These are phyloP conservation scores for Hylia prasina DNA, from an alignment of 2,113 vertebrate genomes.

Conservation along the genomic window DNA sequence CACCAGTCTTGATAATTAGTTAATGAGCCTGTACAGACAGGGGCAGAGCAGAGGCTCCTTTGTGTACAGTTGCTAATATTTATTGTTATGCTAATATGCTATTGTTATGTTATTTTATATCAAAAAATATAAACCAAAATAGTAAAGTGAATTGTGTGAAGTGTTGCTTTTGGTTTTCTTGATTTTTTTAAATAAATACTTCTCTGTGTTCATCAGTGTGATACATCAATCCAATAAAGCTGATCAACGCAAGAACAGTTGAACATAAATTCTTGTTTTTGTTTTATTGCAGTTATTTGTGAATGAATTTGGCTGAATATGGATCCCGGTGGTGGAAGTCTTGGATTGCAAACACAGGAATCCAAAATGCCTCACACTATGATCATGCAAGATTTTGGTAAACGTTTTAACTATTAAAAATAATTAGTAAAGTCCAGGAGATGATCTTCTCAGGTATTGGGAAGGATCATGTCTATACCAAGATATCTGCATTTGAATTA, in stretches of 20 bases:
- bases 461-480: not conserved
- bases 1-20: not conserved
- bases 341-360: conserved; percentile 93
- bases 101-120: no score
- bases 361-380: conserved; percentile 97
- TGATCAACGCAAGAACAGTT: not conserved
- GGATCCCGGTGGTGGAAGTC: conserved; percentile 95
- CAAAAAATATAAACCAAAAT: not conserved
- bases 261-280: not conserved
- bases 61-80: accelerated
- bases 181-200: not conserved
- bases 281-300: conserved; percentile 65
- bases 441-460: not conserved
- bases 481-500: not conserved
- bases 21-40: not conserved
- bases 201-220: not conserved
- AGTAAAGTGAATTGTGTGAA: not conserved
- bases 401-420: conserved; percentile 35
- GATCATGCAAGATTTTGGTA: conserved; percentile 99
- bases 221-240: not conserved
- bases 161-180: not conserved
- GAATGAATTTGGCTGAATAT: conserved; percentile 80
- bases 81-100: not conserved
- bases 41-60: not conserved
- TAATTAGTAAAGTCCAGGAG: not conserved